phyloP scores from a whole-genome alignment of 2,797 vertebrate species.

The Microhierax caerulescens region DNA sequence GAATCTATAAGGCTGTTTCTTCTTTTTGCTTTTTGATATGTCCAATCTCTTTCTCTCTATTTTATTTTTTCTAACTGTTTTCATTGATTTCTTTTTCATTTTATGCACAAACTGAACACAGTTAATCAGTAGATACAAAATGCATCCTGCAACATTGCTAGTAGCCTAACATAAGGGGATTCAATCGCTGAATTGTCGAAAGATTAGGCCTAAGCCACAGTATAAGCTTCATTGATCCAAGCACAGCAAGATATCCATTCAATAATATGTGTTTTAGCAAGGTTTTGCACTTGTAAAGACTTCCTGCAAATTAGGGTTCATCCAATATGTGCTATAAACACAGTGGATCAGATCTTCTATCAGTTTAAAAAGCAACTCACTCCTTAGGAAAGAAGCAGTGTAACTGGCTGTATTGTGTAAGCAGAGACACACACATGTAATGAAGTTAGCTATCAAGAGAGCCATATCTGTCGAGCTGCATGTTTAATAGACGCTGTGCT shows the following conservation, averaged over 20 bases:
- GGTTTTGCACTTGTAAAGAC: slow-evolving; percentile 60
- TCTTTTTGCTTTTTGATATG: background rate
- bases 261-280: slow-evolving; percentile 66
- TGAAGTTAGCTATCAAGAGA: background rate
- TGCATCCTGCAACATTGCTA: slow-evolving; percentile 36
- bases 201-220: slow-evolving; percentile 66
- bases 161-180: slow-evolving; percentile 45
- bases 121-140: slow-evolving; percentile 23
- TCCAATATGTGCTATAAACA: slow-evolving; percentile 48
- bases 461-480: background rate
- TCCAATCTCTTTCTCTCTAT: background rate
- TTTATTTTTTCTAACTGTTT: slow-evolving; percentile 45
- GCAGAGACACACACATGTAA: background rate
- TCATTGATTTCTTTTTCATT: slow-evolving; percentile 57
- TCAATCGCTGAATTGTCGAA: slow-evolving; percentile 46
- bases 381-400: background rate
- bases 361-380: background rate
- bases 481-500: background rate
- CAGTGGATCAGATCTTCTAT: background rate
- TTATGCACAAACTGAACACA: slow-evolving; percentile 40
- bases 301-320: slow-evolving; percentile 58
- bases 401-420: background rate
- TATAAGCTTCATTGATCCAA: slow-evolving; percentile 70
- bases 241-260: slow-evolving; percentile 60
- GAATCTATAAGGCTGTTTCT: background rate